Base-by-base conservation (phyloP, 2,113 vertebrate species). In the Phaethornis superciliosus region DNA sequence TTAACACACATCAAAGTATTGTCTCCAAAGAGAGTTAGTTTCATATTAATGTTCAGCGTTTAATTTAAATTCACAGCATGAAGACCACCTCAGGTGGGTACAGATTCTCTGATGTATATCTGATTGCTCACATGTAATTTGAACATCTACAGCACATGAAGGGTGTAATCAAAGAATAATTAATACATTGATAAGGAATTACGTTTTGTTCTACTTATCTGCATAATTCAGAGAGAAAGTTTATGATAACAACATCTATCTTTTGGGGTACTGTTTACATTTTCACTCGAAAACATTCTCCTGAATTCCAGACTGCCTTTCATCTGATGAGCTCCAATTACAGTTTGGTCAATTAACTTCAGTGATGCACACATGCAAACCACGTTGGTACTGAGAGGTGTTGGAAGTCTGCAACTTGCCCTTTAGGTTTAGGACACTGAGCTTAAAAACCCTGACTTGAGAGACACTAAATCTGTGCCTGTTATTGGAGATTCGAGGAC, bases 1-100 rank as follows among this genome's bases (percentile, higher is more conserved):
- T 94, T 94, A 92, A 40, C n/a, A 81, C 94, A 78, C 83, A 96
- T 96, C 90, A 96, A 96, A 94, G 94, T 78, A 52, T 83, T 92
- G 55, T 90, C 88, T 96, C 72, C 56, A 86, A 78, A 46, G 69
- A 69, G 56, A 86, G 44, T 88, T 93, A 72, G 60, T 84, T 85
- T 89, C 62, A 79, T 90, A 88, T 88, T 91, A 49, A 83, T 88
- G 62, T 81, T 92, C 55, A 44, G 42, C 32, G 19, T 91, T 91
- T 93, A 94, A 93, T 92, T 91, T 71, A 94, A 94, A 81, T 84
- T 94, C 90, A 65, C 88, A 96, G 88, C 72, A 58, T 86, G 94
- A 95, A 96, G 94, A 93, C 85, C 82, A 95, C 88, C 95, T 92
- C 14, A 0, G 82, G 69, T 76, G 35, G 76, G 37, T 88, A 86